Evolutionary conservation across 2,888 invertebrate genomes (phyloP), one percentile per base, ranked within the genome.

Genomic region (Cephonodes hylas): DNA sequence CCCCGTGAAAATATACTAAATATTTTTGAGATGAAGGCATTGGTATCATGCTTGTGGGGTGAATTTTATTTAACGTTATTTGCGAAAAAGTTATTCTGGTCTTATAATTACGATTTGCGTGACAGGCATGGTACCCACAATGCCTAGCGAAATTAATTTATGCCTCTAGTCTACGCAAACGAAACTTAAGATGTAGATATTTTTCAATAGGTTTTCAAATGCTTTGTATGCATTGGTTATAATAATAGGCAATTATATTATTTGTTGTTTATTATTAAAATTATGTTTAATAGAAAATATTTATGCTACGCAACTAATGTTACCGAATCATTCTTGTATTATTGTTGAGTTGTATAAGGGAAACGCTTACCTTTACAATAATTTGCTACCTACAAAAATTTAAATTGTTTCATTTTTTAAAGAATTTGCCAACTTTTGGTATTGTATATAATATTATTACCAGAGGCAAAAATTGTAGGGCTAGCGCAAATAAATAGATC

Each of bases 21-120:
- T 53, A 82, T 85, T 82, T 80, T 83, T 81, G 76, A 78, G 73
- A 80, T 68, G 69, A 65, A 67, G 67, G 65, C 65, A 65, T 60
- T 67, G 67, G 66, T 74, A 72, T 68, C 70, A 69, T 71, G 70
- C 64, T 71, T 65, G 60, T 58, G 53, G 67, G 66, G 61, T 67
- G 66, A 64, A 13, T 13, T 68, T 6, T 18, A 42, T 18, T 6
- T 38, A 38, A 38, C 2, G 15, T 18, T 42, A 7, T 42, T 2
- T 4, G 18, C 13, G 8, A 1, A 8, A 1, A 8, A 3, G 5
- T 5, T 1, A 6, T 15, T 42, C 1, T 5, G 18, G 4, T 6
- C 3, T 18, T 18, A 4, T 42, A n/a, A n/a, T n/a, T n/a, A 42
- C 2, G 18, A 18, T n/a, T 6, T 23, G 8, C 18, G 53, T 27